These are phyloP conservation scores for human DNA, from an alignment of 2,113 vertebrate species.

Conservation along the genomic window DNA sequence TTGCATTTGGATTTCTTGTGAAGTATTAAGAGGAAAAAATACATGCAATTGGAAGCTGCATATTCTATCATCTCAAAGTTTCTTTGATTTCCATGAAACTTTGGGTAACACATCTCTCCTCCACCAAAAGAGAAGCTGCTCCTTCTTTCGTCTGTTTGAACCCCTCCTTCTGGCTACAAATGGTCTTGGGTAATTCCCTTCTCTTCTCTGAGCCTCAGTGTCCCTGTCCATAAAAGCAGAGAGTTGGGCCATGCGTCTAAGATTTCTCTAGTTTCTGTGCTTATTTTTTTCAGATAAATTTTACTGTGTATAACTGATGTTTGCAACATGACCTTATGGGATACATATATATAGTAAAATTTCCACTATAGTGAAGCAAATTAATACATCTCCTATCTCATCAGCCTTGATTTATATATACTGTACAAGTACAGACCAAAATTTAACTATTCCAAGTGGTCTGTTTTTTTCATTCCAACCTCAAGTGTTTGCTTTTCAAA, in stretches of 20 bases:
- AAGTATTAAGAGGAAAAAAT: neutral
- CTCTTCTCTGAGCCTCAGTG: neutral
- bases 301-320: neutral
- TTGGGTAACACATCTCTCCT: neutral
- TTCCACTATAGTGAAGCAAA: neutral
- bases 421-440: too few species aligned
- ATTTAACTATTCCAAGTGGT: too few species aligned
- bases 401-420: too few species aligned
- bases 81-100: neutral
- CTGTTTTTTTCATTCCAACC: too few species aligned
- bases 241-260: neutral
- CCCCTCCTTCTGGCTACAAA: neutral
- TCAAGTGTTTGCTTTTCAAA: too few species aligned
- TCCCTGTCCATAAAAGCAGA: neutral
- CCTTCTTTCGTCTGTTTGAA: neutral
- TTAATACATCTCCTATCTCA: neutral
- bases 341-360: neutral
- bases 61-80: neutral
- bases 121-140: neutral
- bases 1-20: constrained; percentile 41
- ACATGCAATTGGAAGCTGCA: neutral
- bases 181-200: neutral
- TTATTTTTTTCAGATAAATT: neutral
- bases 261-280: neutral
- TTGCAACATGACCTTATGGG: neutral